Conservation (phyloP, 2,113 vertebrate genomes). For the chimpanzee (Pan troglodytes) region NHGRI_mPanTro3-v2.1_pri NC_072421.2:52370501-52371000, state of each 20-base stretch:
- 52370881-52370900: not conserved
- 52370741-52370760: not conserved
- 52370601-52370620: not conserved
- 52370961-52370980: not conserved
- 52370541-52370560: not conserved
- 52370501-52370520: not conserved
- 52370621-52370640: not conserved
- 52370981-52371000: not conserved
- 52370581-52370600: not conserved
- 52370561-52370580: not conserved
- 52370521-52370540: not conserved
- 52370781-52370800: not conserved
- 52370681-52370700: not conserved
- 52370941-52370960: not conserved
- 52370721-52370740: not conserved
- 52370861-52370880: not conserved
- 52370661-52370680: not conserved
- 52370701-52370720: not conserved
- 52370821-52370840: not conserved
- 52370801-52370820: not conserved
- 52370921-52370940: not conserved
- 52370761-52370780: not conserved
- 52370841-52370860: not conserved
- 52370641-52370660: not conserved
- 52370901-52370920: not conserved